Percentiles rank a stretch among this genome's conserved stretches.
Evolutionary conservation across 2,797 vertebrate genomes (phyloP).

Genomic region (Enteromius radiatus): DNA sequence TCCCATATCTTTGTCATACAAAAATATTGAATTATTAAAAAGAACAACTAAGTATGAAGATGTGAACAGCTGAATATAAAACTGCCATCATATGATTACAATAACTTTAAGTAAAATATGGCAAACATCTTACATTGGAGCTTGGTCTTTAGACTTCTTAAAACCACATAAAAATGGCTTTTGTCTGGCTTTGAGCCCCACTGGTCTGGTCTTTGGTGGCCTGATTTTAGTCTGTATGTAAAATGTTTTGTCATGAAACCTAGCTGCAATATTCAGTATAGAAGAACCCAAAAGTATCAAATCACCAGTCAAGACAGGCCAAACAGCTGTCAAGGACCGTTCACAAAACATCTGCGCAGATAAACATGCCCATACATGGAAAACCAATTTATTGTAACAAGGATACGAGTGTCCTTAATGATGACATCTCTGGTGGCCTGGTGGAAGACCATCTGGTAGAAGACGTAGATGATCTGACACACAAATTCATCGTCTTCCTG

Average conservation of each 20-base stretch:
- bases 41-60: background rate
- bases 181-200: background rate
- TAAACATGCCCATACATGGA: background rate
- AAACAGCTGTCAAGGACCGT: conserved; percentile 5
- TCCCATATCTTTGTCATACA: background rate
- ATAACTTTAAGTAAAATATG: background rate
- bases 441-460: conserved; percentile 91
- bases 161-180: background rate
- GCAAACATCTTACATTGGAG: background rate
- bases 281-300: conserved; percentile 4
- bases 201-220: background rate
- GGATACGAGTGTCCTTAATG: conserved; percentile 89
- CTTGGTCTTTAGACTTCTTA: background rate
- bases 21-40: background rate
- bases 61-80: background rate
- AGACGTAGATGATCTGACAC: conserved; percentile 89
- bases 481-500: conserved; percentile 88
- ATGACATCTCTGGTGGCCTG: conserved; percentile 89
- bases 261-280: background rate
- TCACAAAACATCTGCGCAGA: conserved; percentile 26
- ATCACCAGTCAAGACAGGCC: conserved; percentile 9
- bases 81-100: background rate
- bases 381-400: conserved; percentile 61
- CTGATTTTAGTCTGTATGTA: background rate
- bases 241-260: background rate